Evolutionary conservation across 2,888 invertebrate species (phyloP).

Genomic region (Drosophila siamana): DNA sequence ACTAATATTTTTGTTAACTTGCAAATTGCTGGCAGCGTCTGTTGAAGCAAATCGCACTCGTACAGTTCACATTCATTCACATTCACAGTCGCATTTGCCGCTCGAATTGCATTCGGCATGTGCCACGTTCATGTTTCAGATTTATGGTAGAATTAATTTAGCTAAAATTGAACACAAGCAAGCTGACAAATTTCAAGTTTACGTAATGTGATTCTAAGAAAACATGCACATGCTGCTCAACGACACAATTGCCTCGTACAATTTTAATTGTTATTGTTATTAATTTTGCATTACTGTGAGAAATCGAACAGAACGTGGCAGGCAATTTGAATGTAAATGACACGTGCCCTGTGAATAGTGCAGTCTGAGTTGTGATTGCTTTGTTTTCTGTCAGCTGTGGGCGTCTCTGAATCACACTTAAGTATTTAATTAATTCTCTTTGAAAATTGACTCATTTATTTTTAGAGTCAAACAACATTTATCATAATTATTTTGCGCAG

Average conservation of each 20-base stretch:
- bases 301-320: slow-evolving; percentile 51
- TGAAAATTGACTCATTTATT: not conserved
- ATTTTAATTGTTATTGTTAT: slow-evolving; percentile 33
- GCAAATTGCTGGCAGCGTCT: slow-evolving; percentile 53
- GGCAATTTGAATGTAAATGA: slow-evolving; percentile 36
- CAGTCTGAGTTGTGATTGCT: slow-evolving; percentile 2
- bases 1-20: slow-evolving; percentile 66
- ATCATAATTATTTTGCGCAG: slow-evolving; percentile 11
- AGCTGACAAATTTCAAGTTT: slow-evolving; percentile 14
- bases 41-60: slow-evolving; percentile 21
- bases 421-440: slow-evolving; percentile 31
- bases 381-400: slow-evolving; percentile 19
- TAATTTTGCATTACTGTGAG: slow-evolving; percentile 45
- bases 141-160: slow-evolving; percentile 27
- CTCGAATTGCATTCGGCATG: slow-evolving; percentile 38
- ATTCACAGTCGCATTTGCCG: slow-evolving; percentile 13
- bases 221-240: slow-evolving; percentile 19
- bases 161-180: slow-evolving; percentile 18
- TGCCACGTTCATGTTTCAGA: slow-evolving; percentile 25
- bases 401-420: slow-evolving; percentile 43
- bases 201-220: slow-evolving; percentile 44
- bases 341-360: slow-evolving; percentile 52
- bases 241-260: too few species aligned
- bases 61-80: slow-evolving; percentile 24
- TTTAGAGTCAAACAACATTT: slow-evolving; percentile 2